Conservation (phyloP, 2,113 vertebrate genomes). For the Bothrops jararaca region DNA sequence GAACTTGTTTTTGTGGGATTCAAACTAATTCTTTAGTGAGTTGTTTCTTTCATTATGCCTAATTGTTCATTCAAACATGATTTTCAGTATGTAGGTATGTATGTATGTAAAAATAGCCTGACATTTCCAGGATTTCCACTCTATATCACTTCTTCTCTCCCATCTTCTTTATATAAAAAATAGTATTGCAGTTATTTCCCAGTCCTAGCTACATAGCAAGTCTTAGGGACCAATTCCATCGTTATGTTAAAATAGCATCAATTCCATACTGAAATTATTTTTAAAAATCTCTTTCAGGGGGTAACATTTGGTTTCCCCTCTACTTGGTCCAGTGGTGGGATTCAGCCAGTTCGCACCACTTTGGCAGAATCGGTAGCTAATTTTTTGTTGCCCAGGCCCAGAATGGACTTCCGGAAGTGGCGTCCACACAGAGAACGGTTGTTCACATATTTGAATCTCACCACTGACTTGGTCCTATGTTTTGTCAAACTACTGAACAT, state of each 20-base stretch:
- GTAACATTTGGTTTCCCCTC: not conserved
- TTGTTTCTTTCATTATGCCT: not conserved
- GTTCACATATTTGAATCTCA: too few relatives aligned
- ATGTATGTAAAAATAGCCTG: not conserved
- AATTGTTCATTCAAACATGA: not conserved
- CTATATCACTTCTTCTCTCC: not conserved
- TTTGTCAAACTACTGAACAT: not conserved
- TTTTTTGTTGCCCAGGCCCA: too few relatives aligned
- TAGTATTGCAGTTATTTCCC: not conserved
- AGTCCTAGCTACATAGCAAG: not conserved
- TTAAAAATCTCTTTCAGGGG: not conserved
- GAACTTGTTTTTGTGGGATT: not conserved
- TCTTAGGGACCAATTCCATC: not conserved
- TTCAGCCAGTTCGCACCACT: too few relatives aligned
- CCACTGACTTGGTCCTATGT: not conserved
- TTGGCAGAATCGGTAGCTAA: too few relatives aligned
- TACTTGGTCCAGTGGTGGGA: not conserved
- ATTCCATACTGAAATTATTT: not conserved
- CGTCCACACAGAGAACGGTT: too few relatives aligned
- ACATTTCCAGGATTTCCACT: not conserved
- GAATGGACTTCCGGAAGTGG: too few relatives aligned
- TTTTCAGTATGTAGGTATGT: not conserved
- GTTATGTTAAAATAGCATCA: not conserved
- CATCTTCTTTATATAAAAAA: not conserved
- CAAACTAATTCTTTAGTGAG: not conserved